Evolutionary conservation across 2,113 vertebrate genomes (phyloP).

Genomic region (Toxostoma redivivum): DNA sequence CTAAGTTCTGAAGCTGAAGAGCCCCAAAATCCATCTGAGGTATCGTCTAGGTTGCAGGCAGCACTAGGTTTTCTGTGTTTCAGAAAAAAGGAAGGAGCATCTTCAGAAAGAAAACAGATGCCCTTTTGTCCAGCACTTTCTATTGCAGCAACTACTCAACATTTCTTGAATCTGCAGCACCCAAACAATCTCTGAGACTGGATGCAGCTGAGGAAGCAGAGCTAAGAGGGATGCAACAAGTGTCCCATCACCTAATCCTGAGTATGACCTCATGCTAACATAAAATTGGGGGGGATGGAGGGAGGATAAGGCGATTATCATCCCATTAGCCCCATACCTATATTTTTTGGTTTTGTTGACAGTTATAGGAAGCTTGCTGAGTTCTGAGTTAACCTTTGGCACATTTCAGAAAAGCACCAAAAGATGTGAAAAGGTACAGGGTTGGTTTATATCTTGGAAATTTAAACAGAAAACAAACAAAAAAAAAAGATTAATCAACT

Average conservation of each 20-base stretch:
- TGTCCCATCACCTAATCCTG: neutral
- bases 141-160: neutral
- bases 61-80: neutral
- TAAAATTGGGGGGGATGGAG: too few relatives aligned
- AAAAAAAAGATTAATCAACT: neutral
- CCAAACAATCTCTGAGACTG: neutral
- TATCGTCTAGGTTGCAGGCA: neutral
- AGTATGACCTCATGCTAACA: neutral
- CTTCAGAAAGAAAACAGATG: neutral
- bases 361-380: neutral
- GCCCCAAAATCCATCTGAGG: neutral
- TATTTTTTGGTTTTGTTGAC: neutral
- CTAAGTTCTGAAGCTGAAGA: neutral
- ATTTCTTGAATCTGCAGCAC: neutral
- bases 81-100: neutral
- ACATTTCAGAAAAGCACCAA: neutral
- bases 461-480: neutral
- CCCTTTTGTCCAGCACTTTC: neutral
- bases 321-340: neutral
- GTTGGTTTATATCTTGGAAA: neutral
- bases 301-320: rapidly evolving
- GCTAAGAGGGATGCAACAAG: neutral
- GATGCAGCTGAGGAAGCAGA: neutral
- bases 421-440: neutral
- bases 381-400: neutral